These are phyloP conservation scores for Aurelia coerulea DNA, from an alignment of 30 jellyfish, hydroid and myxozoan species.

Conservation along the genomic window DNA sequence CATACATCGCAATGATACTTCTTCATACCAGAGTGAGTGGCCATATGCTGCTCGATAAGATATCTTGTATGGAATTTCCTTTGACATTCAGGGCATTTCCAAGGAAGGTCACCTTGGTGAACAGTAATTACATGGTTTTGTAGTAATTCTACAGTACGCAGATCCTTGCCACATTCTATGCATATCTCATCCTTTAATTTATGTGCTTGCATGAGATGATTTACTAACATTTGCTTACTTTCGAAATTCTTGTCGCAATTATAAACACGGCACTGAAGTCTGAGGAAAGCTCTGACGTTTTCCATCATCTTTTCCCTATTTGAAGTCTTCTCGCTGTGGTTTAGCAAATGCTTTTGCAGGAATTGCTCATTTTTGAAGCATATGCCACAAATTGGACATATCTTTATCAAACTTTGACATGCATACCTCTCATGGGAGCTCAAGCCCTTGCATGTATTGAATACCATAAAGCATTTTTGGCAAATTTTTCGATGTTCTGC, in stretches of 20 bases:
- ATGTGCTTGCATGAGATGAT: conserved; percentile 4
- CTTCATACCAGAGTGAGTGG: neutral
- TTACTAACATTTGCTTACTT: neutral
- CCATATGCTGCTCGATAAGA: neutral
- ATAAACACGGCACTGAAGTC: neutral
- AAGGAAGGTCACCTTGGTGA: neutral
- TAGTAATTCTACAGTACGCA: neutral
- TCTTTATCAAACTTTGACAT: neutral
- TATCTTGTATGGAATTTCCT: neutral
- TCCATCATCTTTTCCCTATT: no score
- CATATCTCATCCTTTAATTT: neutral
- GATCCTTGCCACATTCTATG: neutral
- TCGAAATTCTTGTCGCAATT: neutral
- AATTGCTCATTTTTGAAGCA: neutral
- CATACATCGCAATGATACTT: neutral
- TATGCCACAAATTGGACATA: conserved; percentile 7
- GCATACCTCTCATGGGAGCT: conserved; percentile 2
- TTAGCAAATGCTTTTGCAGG: neutral
- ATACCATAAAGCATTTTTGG: conserved; percentile 15
- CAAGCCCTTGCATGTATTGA: neutral
- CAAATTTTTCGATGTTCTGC: conserved; percentile 29
- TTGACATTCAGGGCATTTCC: conserved; percentile 18
- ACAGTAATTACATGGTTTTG: neutral
- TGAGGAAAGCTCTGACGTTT: no score
- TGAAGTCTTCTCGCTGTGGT: no score